Conservation (phyloP, 2,797 vertebrate genomes). For the Leptatherina wallacei region DNA sequence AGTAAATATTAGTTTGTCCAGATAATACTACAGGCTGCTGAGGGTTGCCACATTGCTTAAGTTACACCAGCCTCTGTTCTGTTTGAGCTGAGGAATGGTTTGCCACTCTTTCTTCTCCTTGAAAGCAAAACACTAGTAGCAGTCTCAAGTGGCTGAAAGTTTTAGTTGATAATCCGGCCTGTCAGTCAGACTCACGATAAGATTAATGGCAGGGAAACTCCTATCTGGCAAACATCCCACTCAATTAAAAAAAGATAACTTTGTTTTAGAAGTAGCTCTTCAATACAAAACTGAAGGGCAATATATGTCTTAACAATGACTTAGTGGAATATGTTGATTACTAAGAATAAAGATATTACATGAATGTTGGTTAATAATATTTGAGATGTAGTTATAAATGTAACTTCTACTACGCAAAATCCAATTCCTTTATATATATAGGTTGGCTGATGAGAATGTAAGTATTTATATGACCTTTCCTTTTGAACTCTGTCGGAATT, state of each 20-base stretch:
- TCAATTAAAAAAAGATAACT: conserved; percentile 76
- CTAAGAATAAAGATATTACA: not conserved
- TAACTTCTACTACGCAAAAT: not conserved
- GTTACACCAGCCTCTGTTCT: conserved; percentile 71
- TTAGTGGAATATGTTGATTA: not conserved
- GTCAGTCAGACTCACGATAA: conserved; percentile 71
- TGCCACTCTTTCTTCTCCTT: conserved; percentile 76
- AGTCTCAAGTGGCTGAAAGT: conserved; percentile 82
- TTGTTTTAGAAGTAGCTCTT: conserved; percentile 50
- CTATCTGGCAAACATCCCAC: conserved; percentile 68
- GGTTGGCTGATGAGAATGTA: not conserved
- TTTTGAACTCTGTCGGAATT: conserved; percentile 39
- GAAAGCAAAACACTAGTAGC: conserved; percentile 82
- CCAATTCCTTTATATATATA: not conserved
- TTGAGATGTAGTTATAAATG: not conserved
- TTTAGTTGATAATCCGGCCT: conserved; percentile 78
- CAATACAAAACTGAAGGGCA: conserved; percentile 38
- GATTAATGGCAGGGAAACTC: conserved; percentile 80
- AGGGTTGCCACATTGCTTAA: conserved; percentile 76
- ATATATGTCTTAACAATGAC: conserved; percentile 10
- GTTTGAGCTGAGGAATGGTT: conserved; percentile 66
- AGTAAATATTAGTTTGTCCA: conserved; percentile 84
- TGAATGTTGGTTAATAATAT: not conserved
- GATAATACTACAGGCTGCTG: conserved; percentile 74
- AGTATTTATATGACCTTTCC: conserved; percentile 15